Base-by-base conservation (phyloP, 2,113 vertebrate genomes). In the Thinocorus orbignyianus region DNA sequence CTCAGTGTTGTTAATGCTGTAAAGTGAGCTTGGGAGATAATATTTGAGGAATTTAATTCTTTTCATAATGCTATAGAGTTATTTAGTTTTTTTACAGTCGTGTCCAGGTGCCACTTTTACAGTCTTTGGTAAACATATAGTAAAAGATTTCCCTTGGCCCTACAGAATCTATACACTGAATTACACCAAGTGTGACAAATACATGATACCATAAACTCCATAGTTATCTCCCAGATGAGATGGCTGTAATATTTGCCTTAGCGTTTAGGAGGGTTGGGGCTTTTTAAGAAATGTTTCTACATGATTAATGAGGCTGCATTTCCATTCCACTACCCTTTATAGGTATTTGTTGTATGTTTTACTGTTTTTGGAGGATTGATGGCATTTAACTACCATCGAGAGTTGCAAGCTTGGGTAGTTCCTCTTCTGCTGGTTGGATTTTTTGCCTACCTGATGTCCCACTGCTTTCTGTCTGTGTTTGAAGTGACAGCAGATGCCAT, bases 331-430 rank as follows among this genome's bases (percentile, higher is more conserved):
- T 94, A 72, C 44, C 41, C 58, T 58, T 90, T 64, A 51, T 90
- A 98, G 98, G 98, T 98, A 48, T 95, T 98, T 93, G 98, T 98
- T 89, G 97, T 98, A 11, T 98, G 97, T 73, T 98, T 98, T 86
- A 98, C 98, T 16, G 95, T 97, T 57, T 98, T 98, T 73, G 98
- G 97, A 89, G 98, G 98, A 33, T 82, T 98, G 64, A 98, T 98
- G 98, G 98, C 98, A 16, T 98, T 98, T 91, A 98, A 98, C 96
- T 98, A 98, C 93, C 94, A 97, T 54, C 98, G 97, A 10, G 96
- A 96, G 3, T 44, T 98, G 52, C 98, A 98, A 41, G 93, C 97
- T 52, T 98, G 98, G 98, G 97, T 96, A 11, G 72, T 98, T 81
- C 98, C 98, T 30, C 91, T 98, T 48, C 89, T 98, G n/a, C 62